A percentile compares a stretch with the other conserved stretches of the same genome.
Evolutionary conservation across 2,797 vertebrate species (phyloP).

Genomic region (Phoeniculus purpureus): DNA sequence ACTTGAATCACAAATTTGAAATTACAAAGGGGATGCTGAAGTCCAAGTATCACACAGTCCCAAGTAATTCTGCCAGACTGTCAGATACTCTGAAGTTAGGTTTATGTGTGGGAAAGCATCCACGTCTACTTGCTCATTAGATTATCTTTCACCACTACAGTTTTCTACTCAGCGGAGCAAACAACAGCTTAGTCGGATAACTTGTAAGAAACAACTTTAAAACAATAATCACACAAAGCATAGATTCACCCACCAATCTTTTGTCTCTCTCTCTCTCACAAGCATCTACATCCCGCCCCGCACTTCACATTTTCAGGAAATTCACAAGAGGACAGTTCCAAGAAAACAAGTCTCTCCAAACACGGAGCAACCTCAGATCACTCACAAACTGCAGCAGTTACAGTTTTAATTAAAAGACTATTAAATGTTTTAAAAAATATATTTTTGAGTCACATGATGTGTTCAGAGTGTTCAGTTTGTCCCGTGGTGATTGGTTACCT

Average conservation of each 20-base stretch:
- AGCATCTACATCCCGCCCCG: background rate
- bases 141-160: background rate
- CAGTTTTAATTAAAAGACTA: background rate
- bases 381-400: background rate
- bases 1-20: background rate
- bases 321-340: background rate
- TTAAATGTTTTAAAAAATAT: background rate
- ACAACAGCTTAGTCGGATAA: background rate
- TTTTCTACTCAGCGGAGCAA: background rate
- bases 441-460: background rate
- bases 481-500: background rate
- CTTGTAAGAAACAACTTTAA: background rate
- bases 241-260: background rate
- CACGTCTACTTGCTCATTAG: background rate
- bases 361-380: background rate
- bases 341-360: background rate
- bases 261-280: background rate
- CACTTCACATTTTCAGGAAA: background rate
- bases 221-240: background rate
- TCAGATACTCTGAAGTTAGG: background rate
- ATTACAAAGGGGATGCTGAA: background rate
- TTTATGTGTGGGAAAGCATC: background rate
- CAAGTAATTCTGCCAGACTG: background rate
- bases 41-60: background rate
- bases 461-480: background rate